Evolutionary conservation across 2,797 vertebrate genomes (phyloP), one percentile per base, ranked within the genome.

Genomic region (Leptodactylus fallax): DNA sequence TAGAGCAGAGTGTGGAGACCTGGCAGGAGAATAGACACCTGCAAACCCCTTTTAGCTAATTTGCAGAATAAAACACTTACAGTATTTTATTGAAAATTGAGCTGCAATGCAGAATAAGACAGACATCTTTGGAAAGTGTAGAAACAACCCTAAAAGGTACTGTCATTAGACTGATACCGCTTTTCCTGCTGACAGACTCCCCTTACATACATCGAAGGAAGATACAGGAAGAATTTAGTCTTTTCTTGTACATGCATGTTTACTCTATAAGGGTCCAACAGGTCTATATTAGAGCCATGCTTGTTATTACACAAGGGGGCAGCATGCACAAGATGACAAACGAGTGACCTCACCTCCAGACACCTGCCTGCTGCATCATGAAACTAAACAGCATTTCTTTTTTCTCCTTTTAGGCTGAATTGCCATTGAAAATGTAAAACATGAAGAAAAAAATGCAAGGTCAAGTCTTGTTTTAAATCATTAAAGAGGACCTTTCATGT

Each of bases 351-450:
- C 94, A 96, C 95, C 94, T 96, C 90, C 79, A 58, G n/a, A 58
- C 19, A 27, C 88, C 49, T 88, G 91, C 60, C 53, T 86, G 45
- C 85, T 76, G 65, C 86, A 90, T 96, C 95, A 97, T 85, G 94
- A 96, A 91, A 96, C 92, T 91, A 94, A 94, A 90, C 95, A 96
- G 94, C 95, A 96, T 93, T 95, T 96, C 94, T 95, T 95, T 95
- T 96, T 96, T 92, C 93, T 95, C 94, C 92, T 94, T 95, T 96
- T 96, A 60, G 93, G 93, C 96, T 95, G 91, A 89, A 83, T 91
- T 87, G 61, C 89, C 82, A 90, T 83, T 83, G 63, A 81, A 71
- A 84, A 79, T 86, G 58, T 67, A 90, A n/a, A 86, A 90, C 63
- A 36, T 65, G 87, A 85, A 13, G 7, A 36, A 88, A 67, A 91